A percentile compares a stretch with the other conserved stretches of the same genome.
Evolutionary conservation across 2,888 invertebrate species (phyloP).

Genomic region (Criorhina ranunculi): DNA sequence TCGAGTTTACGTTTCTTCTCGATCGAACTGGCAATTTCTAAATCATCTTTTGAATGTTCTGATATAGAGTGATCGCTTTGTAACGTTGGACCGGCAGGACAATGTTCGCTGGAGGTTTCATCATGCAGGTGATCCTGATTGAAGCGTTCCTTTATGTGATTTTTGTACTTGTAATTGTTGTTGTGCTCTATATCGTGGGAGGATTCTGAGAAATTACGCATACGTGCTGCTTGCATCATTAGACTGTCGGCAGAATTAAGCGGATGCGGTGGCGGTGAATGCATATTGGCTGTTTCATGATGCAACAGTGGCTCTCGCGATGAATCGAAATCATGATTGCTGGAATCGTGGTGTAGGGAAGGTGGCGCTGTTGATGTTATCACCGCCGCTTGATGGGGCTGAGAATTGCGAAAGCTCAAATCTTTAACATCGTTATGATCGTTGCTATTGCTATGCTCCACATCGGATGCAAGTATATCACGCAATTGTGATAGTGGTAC

Average conservation of each 20-base stretch:
- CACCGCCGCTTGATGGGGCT: conserved; percentile 84
- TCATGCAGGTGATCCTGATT: conserved; percentile 86
- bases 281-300: conserved; percentile 83
- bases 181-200: conserved; percentile 84
- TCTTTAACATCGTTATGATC: conserved; percentile 85
- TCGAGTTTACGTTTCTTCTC: conserved; percentile 82
- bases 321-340: conserved; percentile 84
- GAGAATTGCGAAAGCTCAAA: conserved; percentile 83
- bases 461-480: conserved; percentile 84
- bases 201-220: conserved; percentile 84
- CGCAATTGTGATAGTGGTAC: conserved; percentile 84
- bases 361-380: conserved; percentile 83
- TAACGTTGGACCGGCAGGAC: conserved; percentile 80
- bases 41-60: conserved; percentile 83
- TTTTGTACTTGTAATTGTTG: conserved; percentile 95
- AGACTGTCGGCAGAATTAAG: conserved; percentile 81
- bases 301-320: conserved; percentile 82
- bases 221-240: conserved; percentile 79
- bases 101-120: conserved; percentile 84
- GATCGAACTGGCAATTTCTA: conserved; percentile 83
- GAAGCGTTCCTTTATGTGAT: conserved; percentile 95
- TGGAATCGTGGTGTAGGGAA: conserved; percentile 82
- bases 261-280: conserved; percentile 81
- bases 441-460: conserved; percentile 84
- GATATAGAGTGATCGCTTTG: conserved; percentile 83